These are phyloP conservation scores for Drosophila tropicalis DNA, from an alignment of 1,140 invertebrate genomes.

Conservation along the genomic window DNA sequence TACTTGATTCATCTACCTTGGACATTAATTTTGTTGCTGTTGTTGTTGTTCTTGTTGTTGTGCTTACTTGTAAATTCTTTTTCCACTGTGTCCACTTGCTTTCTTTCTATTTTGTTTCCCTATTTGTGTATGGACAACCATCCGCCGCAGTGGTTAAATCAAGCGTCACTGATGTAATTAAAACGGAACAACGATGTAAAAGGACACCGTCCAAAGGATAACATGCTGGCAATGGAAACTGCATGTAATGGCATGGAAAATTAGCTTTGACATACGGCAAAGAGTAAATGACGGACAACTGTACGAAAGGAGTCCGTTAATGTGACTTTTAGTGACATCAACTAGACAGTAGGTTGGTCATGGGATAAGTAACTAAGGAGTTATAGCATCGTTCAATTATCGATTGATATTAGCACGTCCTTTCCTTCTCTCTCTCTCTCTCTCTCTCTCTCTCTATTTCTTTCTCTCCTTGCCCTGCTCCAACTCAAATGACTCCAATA, in stretches of 20 bases:
- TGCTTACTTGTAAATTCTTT: not conserved
- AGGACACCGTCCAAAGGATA: constrained; percentile 42
- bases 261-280: constrained; percentile 45
- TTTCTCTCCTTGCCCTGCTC: not conserved
- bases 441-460: not conserved
- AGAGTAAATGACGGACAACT: not conserved
- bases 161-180: constrained; percentile 76
- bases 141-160: constrained; percentile 69
- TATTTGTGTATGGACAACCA: too few species aligned
- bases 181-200: constrained; percentile 38
- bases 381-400: constrained; percentile 25
- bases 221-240: constrained; percentile 21
- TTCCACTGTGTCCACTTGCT: not conserved
- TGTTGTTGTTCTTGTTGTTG: not conserved
- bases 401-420: constrained; percentile 37
- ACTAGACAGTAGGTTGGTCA: constrained; percentile 35
- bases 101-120: not conserved
- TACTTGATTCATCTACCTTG: not conserved
- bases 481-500: too few species aligned
- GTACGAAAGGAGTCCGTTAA: constrained; percentile 25
- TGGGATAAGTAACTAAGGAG: constrained; percentile 31
- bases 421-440: not conserved
- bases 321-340: constrained; percentile 34
- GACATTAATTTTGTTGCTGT: not conserved
- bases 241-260: constrained; percentile 73